Conservation (phyloP, 2,113 vertebrate species). For the Zapus hudsonius region DNA sequence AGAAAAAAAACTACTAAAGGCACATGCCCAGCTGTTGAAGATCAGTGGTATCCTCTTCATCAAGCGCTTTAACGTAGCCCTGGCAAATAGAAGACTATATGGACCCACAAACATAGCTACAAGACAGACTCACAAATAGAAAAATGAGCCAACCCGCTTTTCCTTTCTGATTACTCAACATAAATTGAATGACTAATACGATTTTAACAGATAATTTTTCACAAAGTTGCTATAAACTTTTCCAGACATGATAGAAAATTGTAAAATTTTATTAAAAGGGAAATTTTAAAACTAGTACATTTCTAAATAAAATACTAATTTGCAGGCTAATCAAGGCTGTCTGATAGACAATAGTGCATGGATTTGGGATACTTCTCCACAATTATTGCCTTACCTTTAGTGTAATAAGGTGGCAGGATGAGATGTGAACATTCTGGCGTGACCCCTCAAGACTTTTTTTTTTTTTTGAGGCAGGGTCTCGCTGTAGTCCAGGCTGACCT, state of each 20-base stretch:
- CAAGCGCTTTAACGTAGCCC: conserved; percentile 23
- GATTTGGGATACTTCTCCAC: conserved; percentile 24
- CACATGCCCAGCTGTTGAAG: not conserved
- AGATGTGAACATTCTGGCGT: not conserved
- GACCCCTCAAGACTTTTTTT: not conserved
- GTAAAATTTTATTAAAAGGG: conserved; percentile 46
- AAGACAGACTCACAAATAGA: not conserved
- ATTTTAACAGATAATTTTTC: not conserved
- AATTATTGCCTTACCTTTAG: conserved; percentile 32
- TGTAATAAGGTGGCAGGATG: not conserved
- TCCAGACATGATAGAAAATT: conserved; percentile 2
- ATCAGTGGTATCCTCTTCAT: not conserved
- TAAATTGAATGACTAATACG: conserved; percentile 9
- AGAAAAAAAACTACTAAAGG: conserved; percentile 27
- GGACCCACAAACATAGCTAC: not conserved
- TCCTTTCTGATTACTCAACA: conserved; percentile 32
- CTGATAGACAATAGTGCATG: not conserved
- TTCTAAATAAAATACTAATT: conserved; percentile 50
- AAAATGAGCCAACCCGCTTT: not conserved
- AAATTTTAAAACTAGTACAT: conserved; percentile 21
- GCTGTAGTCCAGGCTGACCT: too few relatives aligned
- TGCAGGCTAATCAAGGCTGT: not conserved
- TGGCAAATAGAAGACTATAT: conserved; percentile 15
- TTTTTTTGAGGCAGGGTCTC: too few relatives aligned
- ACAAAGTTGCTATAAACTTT: conserved; percentile 54